phyloP scores from a whole-genome alignment of 2,113 vertebrate genomes.

The Antennarius striatus region DNA sequence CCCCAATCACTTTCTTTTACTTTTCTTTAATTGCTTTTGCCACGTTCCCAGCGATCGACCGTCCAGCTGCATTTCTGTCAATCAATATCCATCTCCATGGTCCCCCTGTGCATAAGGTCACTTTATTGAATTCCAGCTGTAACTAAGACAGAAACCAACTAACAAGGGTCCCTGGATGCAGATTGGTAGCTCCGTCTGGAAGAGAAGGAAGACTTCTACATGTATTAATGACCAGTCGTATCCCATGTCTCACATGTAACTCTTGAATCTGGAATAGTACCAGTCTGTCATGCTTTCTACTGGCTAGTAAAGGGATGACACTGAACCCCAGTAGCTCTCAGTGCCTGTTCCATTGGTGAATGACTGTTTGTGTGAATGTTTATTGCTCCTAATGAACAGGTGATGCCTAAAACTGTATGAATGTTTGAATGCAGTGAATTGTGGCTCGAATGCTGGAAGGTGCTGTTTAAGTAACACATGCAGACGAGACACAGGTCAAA shows the following conservation, averaged over 20 bases:
- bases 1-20: constrained; percentile 11
- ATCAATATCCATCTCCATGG: constrained; percentile 72
- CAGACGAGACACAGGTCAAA: too few relatives aligned
- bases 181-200: constrained; percentile 22
- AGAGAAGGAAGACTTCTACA: constrained; percentile 12
- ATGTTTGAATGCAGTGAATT: too few relatives aligned
- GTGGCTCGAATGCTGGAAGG: too few relatives aligned
- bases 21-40: constrained; percentile 74
- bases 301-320: too few relatives aligned
- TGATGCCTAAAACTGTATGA: too few relatives aligned
- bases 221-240: constrained; percentile 63
- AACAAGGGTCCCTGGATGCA: constrained; percentile 51
- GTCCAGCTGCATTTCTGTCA: constrained; percentile 61
- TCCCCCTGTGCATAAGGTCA: constrained; percentile 73
- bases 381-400: too few relatives aligned
- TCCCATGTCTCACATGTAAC: neutral
- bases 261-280: neutral
- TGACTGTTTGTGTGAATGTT: too few relatives aligned
- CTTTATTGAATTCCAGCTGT: constrained; percentile 70
- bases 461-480: too few relatives aligned
- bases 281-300: too few relatives aligned
- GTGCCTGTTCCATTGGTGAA: too few relatives aligned
- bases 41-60: constrained; percentile 60
- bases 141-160: constrained; percentile 36
- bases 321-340: too few relatives aligned